Percentiles rank a stretch among this genome's conserved stretches.
Evolutionary conservation across 1,140 invertebrate genomes (phyloP).

Genomic region (Choristoneura fumiferana): DNA sequence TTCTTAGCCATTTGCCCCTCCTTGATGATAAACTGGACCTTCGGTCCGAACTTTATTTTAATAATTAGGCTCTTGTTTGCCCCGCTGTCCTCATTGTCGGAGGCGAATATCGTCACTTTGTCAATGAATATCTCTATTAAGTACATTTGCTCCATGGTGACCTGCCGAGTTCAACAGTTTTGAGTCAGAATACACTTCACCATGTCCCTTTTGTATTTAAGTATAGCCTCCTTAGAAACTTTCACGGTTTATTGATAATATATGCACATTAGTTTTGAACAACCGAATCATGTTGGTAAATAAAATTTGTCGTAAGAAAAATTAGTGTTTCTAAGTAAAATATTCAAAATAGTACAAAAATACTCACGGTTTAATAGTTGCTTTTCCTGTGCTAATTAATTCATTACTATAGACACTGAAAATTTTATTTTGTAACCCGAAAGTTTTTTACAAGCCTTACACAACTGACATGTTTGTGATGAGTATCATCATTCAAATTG

Average conservation of each 20-base stretch:
- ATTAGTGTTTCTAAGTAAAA: neutral
- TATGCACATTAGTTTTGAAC: no score
- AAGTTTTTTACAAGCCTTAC: conserved; percentile 48
- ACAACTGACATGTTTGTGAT: conserved; percentile 49
- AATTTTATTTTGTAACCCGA: conserved; percentile 77
- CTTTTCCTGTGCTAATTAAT: conserved; percentile 37
- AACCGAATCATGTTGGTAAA: no score
- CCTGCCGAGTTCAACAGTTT: conserved; percentile 64
- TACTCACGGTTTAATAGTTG: conserved; percentile 44
- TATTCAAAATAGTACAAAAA: conserved; percentile 19
- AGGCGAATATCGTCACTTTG: conserved; percentile 60
- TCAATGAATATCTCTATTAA: conserved; percentile 72
- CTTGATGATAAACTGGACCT: conserved; percentile 67
- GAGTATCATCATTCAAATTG: conserved; percentile 37
- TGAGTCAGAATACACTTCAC: conserved; percentile 49
- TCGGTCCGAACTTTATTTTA: conserved; percentile 69
- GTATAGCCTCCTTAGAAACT: neutral
- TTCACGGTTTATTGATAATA: no score
- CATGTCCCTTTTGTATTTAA: conserved; percentile 19
- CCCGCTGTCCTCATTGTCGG: conserved; percentile 47
- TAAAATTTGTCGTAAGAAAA: no score
- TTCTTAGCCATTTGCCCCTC: conserved; percentile 60
- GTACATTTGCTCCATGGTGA: conserved; percentile 74
- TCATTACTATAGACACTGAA: conserved; percentile 61
- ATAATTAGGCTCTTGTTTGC: conserved; percentile 62